Base-by-base conservation (phyloP, 2,888 invertebrate species). In the Pharmacophagus antenor region DNA sequence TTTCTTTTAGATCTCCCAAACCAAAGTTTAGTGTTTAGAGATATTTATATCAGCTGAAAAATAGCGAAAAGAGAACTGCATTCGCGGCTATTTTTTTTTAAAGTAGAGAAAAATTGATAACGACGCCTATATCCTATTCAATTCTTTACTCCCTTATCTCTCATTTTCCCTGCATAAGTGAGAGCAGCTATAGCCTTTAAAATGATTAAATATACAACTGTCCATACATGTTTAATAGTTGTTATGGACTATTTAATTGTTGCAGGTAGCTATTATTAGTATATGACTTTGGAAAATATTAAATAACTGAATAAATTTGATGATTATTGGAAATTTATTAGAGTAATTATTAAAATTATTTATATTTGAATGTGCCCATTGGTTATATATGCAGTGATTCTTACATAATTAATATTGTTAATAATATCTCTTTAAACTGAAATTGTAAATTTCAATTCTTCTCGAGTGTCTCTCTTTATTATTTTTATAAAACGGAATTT, bases 1-100 rank as follows among this genome's bases (percentile, higher is more conserved):
- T n/a, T n/a, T n/a, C n/a, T 37, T 27, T 37, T 37, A n/a, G 37
- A 37, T 37, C 37, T 37, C 37, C n/a, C 37, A 37, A 37, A 37
- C 37, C 37, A 37, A 37, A 37, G 37, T 15, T n/a, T 37, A 37
- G 37, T 37, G 4, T 37, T 37, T 37, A 37, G n/a, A 37, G n/a
- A n/a, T 37, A 37, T 37, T n/a, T n/a, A n/a, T 37, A 37, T 8
- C n/a, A n/a, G n/a, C n/a, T n/a, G n/a, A 37, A 37, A 37, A 4
- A 4, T 37, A 37, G n/a, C 8, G 15, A 37, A 37, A 37, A 31
- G 1, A 27, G 27, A 15, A 15, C 6, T 3, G 31, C 15, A 2
- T 2, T 37, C 37, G n/a, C 15, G 0, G 37, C 4, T 3, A 15
- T 2, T n/a, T 37, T 4, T 37, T 15, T n/a, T n/a, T n/a, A 15